Evolutionary conservation across 1,140 invertebrate species (phyloP), one percentile per base, ranked within the genome.

Genomic region (Brachionus paranguensis): DNA sequence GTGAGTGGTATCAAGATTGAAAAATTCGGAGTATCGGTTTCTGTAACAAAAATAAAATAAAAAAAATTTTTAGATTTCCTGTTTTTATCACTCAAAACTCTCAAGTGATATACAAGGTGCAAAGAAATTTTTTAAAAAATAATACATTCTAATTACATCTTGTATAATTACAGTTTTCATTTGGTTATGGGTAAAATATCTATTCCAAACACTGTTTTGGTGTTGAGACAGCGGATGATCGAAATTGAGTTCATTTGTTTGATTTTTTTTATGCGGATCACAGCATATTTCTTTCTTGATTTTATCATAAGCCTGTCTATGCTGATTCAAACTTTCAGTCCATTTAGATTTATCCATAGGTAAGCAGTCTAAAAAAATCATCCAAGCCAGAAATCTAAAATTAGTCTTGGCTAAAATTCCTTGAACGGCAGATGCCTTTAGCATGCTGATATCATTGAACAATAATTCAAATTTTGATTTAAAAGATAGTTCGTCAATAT

Each of bases 91-190:
- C 45, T 47, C 14, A n/a, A 47, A n/a, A 47, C 2, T 12, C 2
- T 47, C 12, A 47, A 47, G 45, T 47, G 45, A 47, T 47, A 47
- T 47, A 12, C 14, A 47, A n/a, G 14, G 45, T n/a, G 43, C 1
- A 43, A 74, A n/a, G 14, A 74, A 74, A 76, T 4, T 24, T 76
- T 76, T 76, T 14, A 29, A 50, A 37, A 37, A 12, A 29, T 64
- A 17, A 27, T 81, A 81, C 78, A 81, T 81, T 81, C 78, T 37
- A 64, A 45, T 81, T 45, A 81, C 78, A 47, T 81, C 78, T 81
- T 81, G 78, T 24, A 81, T 45, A 43, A 81, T 81, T 12, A 81
- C 64, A 10, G 55, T 17, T 24, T 81, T 81, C 37, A 64, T 60
- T 64, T 81, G 50, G 33, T 41, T 81, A 45, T 81, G 53, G 17